Evolutionary conservation across 2,113 vertebrate species (phyloP).

Genomic region (Thermophis baileyi): DNA sequence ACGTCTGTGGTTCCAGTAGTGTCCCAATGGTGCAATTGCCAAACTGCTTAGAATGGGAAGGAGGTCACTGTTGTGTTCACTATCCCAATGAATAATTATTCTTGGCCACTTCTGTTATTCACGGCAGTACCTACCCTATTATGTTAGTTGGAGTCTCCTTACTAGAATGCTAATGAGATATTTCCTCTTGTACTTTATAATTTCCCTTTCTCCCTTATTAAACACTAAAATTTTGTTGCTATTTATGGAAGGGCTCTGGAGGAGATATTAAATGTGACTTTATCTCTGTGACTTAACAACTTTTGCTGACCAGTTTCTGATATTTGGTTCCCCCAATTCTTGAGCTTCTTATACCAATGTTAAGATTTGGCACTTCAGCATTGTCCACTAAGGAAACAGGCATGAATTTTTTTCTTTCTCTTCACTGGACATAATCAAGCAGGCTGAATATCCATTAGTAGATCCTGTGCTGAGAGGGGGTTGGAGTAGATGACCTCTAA

Average conservation of each 20-base stretch:
- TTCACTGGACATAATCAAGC: background rate
- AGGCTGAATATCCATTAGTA: background rate
- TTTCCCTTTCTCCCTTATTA: background rate
- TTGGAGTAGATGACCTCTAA: background rate
- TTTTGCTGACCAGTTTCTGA: accelerated
- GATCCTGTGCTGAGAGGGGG: background rate
- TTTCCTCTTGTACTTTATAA: background rate
- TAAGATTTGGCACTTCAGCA: background rate
- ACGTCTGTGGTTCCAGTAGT: background rate
- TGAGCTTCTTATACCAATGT: background rate
- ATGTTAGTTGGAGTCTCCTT: background rate
- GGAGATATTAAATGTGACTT: background rate
- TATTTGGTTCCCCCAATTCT: accelerated
- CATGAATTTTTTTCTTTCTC: background rate
- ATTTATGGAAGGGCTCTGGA: background rate
- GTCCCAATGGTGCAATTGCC: background rate
- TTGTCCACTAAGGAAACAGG: background rate
- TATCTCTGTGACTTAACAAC: background rate
- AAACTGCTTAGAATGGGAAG: background rate
- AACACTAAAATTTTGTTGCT: background rate
- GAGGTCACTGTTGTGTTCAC: background rate
- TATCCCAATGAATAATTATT: background rate
- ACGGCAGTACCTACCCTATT: background rate
- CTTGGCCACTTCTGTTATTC: background rate
- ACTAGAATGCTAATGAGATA: background rate